These are phyloP conservation scores for Pantherophis vulpinus DNA, from an alignment of 2,797 vertebrate species.

Conservation along the genomic window DNA sequence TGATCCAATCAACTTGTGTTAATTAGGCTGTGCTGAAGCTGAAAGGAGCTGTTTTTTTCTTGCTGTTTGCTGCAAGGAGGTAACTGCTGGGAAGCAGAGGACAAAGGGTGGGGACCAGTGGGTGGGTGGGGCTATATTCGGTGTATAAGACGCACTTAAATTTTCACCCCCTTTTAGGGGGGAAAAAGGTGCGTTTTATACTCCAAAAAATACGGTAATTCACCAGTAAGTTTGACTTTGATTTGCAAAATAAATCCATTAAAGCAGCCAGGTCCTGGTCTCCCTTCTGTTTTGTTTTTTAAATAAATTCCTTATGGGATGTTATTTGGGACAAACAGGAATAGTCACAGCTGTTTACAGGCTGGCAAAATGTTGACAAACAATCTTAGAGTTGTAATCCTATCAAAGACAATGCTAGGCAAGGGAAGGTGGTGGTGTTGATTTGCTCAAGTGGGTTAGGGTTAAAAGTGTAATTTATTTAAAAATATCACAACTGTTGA, in stretches of 20 bases:
- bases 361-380: neutral
- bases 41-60: too few species aligned
- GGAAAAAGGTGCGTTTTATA: too few species aligned
- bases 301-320: neutral
- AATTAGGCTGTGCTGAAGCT: too few species aligned
- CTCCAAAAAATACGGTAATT: neutral
- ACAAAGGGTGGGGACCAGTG: too few species aligned
- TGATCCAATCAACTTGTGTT: too few species aligned
- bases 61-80: too few species aligned
- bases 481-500: neutral
- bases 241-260: neutral
- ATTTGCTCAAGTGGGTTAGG: neutral
- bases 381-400: neutral
- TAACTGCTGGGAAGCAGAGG: too few species aligned
- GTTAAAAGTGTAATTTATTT: neutral
- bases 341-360: neutral
- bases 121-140: too few species aligned
- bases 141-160: too few species aligned
- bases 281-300: neutral
- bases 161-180: too few species aligned
- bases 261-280: neutral
- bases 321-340: neutral
- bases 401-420: neutral
- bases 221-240: neutral
- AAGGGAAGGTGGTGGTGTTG: neutral